Base-by-base conservation (phyloP, 1,140 invertebrate genomes). In the Fopius arisanus region DNA sequence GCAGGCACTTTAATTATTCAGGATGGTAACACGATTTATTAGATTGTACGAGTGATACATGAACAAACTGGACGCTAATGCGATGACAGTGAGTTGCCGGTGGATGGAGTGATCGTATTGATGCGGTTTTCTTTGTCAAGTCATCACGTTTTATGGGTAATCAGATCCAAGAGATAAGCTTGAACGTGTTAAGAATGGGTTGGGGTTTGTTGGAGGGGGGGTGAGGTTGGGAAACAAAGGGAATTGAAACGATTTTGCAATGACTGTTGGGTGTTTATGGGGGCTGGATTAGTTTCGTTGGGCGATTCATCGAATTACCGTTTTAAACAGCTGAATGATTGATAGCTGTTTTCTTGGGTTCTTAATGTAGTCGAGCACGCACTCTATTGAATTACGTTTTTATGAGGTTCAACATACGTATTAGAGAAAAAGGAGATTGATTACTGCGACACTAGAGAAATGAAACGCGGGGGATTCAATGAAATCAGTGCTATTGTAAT, bases 131-230 rank as follows among this genome's bases (percentile, higher is more conserved):
- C 23, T 72, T 41, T 62, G 54, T 51, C 31, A 43, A 33, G 37
- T 71, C 54, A 33, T 29, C 54, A 71, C 29, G 54, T 43, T 71
- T 33, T 43, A n/a, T 29, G 23, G 37, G 43, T 72, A 37, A 72
- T 41, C 43, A 72, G 63, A 72, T 72, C 19, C 21, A 7, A 5
- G 19, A 16, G 70, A 72, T 72, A 72, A 65, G 26, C 43, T 29
- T 1, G 19, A n/a, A 72, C 59, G 70, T 72, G 70, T 10, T 23
- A 72, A 28, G 70, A 72, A 72, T 72, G 54, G 69, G n/a, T 41
- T 62, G 62, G 26, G 54, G 19, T 54, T 19, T 48, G 7, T n/a
- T 7, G 41, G 3, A 12, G 41, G 41, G 41, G 14, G 5, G 3
- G 41, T 3, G 14, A 7, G n/a, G 43, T n/a, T n/a, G 43, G 43